These are phyloP conservation scores for Bufotes viridis DNA, from an alignment of 2,797 vertebrate species.

Conservation along the genomic window DNA sequence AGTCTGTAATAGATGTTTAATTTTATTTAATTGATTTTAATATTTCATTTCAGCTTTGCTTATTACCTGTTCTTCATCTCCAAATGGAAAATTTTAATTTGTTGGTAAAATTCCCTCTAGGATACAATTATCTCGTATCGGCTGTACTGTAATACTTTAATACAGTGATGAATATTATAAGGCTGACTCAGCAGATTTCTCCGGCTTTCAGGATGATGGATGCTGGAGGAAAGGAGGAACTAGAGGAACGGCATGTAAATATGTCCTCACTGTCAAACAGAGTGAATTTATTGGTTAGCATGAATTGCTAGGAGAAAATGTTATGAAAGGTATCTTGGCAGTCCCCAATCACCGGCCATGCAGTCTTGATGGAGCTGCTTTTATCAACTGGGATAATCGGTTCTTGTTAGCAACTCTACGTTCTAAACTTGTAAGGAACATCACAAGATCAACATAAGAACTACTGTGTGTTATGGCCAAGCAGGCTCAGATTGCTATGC, in stretches of 20 bases:
- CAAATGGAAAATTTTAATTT: constrained; percentile 4
- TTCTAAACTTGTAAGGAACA: too few species aligned
- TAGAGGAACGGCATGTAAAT: neutral
- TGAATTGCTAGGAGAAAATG: neutral
- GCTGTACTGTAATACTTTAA: neutral
- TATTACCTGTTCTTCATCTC: neutral
- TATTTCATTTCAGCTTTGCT: neutral
- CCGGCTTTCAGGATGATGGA: neutral
- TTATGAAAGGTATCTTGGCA: neutral
- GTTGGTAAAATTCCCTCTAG: neutral
- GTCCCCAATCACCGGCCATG: too few species aligned
- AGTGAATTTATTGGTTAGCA: neutral
- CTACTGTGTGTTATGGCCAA: neutral
- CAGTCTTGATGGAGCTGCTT: too few species aligned
- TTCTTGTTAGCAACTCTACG: too few species aligned
- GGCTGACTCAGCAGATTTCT: neutral
- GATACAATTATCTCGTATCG: neutral
- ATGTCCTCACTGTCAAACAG: neutral
- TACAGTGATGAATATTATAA: neutral
- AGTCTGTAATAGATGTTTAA: constrained; percentile 25
- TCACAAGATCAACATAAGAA: neutral
- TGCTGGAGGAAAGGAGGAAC: neutral
- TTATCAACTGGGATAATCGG: too few species aligned
- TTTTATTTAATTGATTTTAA: constrained; percentile 28
- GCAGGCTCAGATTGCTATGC: neutral